Conservation (phyloP, 1,140 invertebrate genomes). For the Diuraphis noxia region DNA sequence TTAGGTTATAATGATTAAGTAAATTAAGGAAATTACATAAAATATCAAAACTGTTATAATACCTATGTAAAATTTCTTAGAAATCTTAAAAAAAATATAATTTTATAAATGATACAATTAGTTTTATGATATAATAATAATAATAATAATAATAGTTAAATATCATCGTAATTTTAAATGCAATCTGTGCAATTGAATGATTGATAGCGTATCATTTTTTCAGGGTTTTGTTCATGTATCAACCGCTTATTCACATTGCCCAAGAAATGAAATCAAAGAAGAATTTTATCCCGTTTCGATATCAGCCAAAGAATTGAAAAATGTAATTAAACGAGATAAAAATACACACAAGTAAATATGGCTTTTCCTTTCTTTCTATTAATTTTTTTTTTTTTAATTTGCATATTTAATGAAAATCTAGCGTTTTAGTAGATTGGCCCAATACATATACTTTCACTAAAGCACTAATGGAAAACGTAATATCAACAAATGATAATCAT, state of each 20-base stretch:
- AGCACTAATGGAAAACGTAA: background rate
- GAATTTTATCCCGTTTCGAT: background rate
- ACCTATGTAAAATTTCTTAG: too few species aligned
- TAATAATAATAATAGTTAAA: too few species aligned
- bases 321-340: background rate
- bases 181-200: too few species aligned
- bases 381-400: background rate
- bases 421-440: conserved; percentile 19
- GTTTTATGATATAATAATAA: too few species aligned
- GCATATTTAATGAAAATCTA: background rate
- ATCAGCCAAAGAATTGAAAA: background rate
- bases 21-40: too few species aligned
- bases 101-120: too few species aligned
- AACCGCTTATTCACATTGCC: background rate
- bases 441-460: conserved; percentile 53
- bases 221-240: conserved; percentile 3
- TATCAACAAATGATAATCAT: background rate
- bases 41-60: too few species aligned
- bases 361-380: background rate
- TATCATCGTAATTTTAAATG: too few species aligned
- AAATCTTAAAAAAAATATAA: too few species aligned
- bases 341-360: background rate
- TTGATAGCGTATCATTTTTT: background rate
- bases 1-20: too few species aligned
- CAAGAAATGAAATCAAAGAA: background rate